phyloP scores from a whole-genome alignment of 2,888 invertebrate species.

The Eutolmus rufibarbis region DNA sequence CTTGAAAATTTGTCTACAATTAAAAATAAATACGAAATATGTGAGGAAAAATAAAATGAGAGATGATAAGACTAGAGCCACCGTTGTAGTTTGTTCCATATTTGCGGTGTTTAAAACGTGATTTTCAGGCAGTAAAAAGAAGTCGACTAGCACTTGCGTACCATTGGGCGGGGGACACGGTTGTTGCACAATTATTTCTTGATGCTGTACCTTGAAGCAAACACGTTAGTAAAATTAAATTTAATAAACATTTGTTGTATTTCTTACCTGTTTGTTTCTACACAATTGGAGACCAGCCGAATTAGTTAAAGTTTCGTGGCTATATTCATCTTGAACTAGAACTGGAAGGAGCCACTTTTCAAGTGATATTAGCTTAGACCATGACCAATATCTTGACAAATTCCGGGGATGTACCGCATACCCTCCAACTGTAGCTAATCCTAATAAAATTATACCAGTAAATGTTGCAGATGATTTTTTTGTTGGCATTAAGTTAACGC shows the following conservation, averaged over 20 bases:
- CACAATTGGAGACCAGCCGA: slow-evolving; percentile 66
- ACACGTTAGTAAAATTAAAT: slow-evolving; percentile 12
- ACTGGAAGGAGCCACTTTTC: slow-evolving; percentile 76
- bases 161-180: slow-evolving; percentile 84
- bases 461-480: slow-evolving; percentile 71
- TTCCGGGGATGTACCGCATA: slow-evolving; percentile 74
- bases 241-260: neutral
- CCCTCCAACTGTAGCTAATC: slow-evolving; percentile 71
- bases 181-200: slow-evolving; percentile 85
- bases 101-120: slow-evolving; percentile 65
- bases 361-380: slow-evolving; percentile 75
- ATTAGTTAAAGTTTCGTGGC: slow-evolving; percentile 69
- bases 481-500: slow-evolving; percentile 72
- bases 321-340: slow-evolving; percentile 72
- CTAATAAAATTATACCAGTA: slow-evolving; percentile 69
- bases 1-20: slow-evolving; percentile 61
- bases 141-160: slow-evolving; percentile 70
- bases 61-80: slow-evolving; percentile 71
- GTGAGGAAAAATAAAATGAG: slow-evolving; percentile 68
- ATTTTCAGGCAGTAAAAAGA: slow-evolving; percentile 64
- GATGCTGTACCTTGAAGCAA: slow-evolving; percentile 73
- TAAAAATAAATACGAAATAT: slow-evolving; percentile 69
- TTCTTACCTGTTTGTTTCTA: slow-evolving; percentile 74
- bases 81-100: slow-evolving; percentile 67
- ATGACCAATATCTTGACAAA: slow-evolving; percentile 70